Conservation (phyloP, 2,888 invertebrate genomes). For the Leptothorax acervorum region DNA sequence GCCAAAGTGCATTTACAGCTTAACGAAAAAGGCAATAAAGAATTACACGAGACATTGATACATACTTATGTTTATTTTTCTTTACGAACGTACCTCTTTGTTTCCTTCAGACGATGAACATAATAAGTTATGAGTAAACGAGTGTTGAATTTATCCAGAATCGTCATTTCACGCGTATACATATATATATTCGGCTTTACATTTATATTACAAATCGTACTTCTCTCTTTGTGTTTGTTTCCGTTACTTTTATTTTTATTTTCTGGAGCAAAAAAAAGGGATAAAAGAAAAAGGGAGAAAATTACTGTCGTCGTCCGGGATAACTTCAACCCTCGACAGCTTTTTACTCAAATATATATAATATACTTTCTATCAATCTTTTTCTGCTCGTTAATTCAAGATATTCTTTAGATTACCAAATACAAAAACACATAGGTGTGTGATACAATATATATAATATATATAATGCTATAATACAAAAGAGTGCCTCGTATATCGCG, state of each 20-base stretch:
- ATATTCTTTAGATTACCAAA: conserved; percentile 84
- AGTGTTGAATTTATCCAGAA: conserved; percentile 84
- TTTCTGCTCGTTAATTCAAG: conserved; percentile 82
- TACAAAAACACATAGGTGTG: conserved; percentile 84
- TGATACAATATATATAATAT: conserved; percentile 76
- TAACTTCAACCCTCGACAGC: conserved; percentile 81
- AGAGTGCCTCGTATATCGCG: conserved; percentile 79
- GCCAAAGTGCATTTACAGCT: conserved; percentile 1
- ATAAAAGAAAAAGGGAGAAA: conserved; percentile 15
- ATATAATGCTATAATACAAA: conserved; percentile 83
- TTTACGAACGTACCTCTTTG: conserved; percentile 84
- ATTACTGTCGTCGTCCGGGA: conserved; percentile 64
- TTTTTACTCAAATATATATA: conserved; percentile 84
- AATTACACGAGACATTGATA: conserved; percentile 78
- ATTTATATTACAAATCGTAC: conserved; percentile 63
- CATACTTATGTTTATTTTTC: conserved; percentile 85
- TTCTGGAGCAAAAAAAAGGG: neutral
- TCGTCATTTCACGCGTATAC: conserved; percentile 19
- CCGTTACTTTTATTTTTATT: conserved; percentile 13
- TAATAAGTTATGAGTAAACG: conserved; percentile 85
- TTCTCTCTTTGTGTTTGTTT: neutral
- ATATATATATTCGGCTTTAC: conserved; percentile 61
- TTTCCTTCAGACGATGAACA: conserved; percentile 83
- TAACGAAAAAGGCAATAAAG: conserved; percentile 57
- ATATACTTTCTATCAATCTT: conserved; percentile 84